Evolutionary conservation across 2,113 vertebrate genomes (phyloP).

Genomic region (Lamprotornis superbus): DNA sequence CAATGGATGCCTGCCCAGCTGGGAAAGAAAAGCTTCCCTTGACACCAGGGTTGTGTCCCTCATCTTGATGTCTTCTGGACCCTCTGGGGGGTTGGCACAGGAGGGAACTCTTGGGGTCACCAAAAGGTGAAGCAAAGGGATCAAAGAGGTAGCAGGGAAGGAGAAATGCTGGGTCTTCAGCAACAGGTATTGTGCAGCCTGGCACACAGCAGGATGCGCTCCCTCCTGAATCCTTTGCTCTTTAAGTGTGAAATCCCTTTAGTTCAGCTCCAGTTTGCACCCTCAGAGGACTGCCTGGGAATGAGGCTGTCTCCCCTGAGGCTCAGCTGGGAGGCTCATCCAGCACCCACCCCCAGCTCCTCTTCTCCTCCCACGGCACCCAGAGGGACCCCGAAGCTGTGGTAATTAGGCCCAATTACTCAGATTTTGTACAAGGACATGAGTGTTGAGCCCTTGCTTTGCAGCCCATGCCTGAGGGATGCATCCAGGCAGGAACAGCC

Average conservation of each 20-base stretch:
- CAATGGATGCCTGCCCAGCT: neutral
- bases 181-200: neutral
- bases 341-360: neutral
- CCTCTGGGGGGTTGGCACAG: neutral
- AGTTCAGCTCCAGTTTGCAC: slow-evolving; percentile 10
- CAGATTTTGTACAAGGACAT: neutral
- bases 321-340: neutral
- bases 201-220: neutral
- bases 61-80: neutral
- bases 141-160: neutral
- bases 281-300: neutral
- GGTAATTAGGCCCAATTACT: neutral
- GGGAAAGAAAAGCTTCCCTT: neutral
- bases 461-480: neutral
- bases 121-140: neutral
- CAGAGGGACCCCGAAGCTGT: neutral
- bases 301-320: rapidly evolving
- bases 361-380: neutral
- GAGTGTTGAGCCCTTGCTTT: rapidly evolving
- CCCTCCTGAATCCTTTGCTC: neutral
- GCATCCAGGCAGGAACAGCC: neutral
- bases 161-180: neutral
- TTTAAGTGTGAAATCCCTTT: slow-evolving; percentile 21
- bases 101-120: neutral
- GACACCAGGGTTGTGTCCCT: neutral